Conservation (phyloP, 2,113 vertebrate genomes). For the Lamprotornis superbus region DNA sequence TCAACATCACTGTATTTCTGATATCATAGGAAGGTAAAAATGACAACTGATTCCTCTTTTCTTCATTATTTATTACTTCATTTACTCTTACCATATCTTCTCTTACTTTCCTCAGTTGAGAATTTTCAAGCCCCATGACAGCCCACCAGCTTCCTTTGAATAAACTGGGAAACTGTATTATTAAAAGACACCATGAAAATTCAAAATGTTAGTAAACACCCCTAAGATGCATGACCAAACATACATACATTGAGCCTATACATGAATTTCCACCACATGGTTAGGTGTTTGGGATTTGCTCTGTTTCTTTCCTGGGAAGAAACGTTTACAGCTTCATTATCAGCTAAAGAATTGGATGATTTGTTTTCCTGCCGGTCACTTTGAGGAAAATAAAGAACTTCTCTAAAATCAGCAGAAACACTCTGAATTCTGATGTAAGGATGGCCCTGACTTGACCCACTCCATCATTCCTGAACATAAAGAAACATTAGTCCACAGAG, state of each 20-base stretch:
- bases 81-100: neutral
- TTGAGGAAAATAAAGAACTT: neutral
- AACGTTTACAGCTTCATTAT: neutral
- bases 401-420: neutral
- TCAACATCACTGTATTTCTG: neutral
- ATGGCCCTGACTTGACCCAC: neutral
- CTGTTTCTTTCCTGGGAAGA: neutral
- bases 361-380: neutral
- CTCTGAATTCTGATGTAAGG: neutral
- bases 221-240: neutral
- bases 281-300: neutral
- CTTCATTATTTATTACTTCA: neutral
- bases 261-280: neutral
- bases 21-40: neutral
- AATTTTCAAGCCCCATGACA: neutral
- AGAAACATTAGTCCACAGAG: neutral
- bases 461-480: neutral
- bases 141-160: neutral
- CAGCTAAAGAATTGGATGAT: neutral
- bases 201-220: neutral
- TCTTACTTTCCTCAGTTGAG: neutral
- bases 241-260: neutral
- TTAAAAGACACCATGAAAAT: neutral
- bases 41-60: neutral
- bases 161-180: neutral